Conservation (phyloP, 1,140 invertebrate genomes). For the Lethocerus indicus region DNA sequence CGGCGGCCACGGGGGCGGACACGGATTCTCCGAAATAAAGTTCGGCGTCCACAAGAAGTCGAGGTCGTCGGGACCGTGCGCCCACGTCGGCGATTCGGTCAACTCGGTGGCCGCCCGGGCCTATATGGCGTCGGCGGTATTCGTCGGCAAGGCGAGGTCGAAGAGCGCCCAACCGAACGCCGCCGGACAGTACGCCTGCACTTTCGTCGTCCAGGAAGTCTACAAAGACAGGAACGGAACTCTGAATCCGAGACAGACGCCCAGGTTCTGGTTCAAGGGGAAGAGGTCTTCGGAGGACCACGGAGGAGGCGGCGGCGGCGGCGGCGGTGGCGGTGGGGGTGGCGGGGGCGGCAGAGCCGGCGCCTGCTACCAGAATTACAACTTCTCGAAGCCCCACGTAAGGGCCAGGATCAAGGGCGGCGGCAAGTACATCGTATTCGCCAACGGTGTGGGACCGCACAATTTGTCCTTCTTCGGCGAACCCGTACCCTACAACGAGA, state of each 20-base stretch:
- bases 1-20: too few relatives aligned
- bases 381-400: constrained; percentile 14
- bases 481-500: constrained; percentile 26
- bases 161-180: constrained; percentile 33
- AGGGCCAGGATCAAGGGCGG: constrained; percentile 39
- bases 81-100: constrained; percentile 16
- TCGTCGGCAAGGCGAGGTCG: constrained; percentile 43
- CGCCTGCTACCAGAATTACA: constrained; percentile 18
- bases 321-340: constrained; percentile 31
- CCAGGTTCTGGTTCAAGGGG: constrained; percentile 33
- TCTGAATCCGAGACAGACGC: constrained; percentile 28
- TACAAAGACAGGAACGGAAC: constrained; percentile 37
- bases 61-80: background rate
- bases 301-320: constrained; percentile 20
- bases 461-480: constrained; percentile 44
- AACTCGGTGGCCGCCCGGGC: constrained; percentile 38
- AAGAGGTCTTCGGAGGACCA: constrained; percentile 31
- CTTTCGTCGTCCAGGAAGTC: constrained; percentile 42
- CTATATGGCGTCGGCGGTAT: constrained; percentile 39
- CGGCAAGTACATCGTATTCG: constrained; percentile 45
- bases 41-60: too few relatives aligned
- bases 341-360: constrained; percentile 19
- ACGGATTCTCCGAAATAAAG: too few relatives aligned
- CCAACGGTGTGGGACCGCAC: constrained; percentile 40
- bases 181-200: constrained; percentile 38